Evolutionary conservation across 2,797 vertebrate species (phyloP).

Genomic region (Lacerta viridis): DNA sequence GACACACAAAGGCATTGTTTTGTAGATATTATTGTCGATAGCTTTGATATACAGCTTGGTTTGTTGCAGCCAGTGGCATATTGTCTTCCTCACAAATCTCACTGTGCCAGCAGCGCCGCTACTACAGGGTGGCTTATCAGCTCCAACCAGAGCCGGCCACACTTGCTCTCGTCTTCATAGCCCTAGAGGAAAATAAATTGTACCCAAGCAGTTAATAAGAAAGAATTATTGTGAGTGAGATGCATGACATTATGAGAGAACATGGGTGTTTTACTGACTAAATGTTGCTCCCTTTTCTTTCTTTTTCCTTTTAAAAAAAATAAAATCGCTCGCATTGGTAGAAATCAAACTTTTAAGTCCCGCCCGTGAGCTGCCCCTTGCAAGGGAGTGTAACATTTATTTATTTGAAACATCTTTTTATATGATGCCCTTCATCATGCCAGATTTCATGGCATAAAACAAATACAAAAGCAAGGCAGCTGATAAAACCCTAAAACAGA

Average conservation of each 20-base stretch:
- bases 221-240: conserved; percentile 91
- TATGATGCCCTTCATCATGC: neutral
- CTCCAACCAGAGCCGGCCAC: conserved; percentile 88
- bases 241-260: conserved; percentile 86
- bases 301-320: neutral
- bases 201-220: conserved; percentile 95
- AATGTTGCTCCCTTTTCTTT: conserved; percentile 69
- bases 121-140: conserved; percentile 92
- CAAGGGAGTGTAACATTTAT: conserved; percentile 56
- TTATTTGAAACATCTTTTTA: conserved; percentile 15
- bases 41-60: conserved; percentile 82
- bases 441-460: neutral
- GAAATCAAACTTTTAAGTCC: conserved; percentile 72
- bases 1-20: conserved; percentile 81
- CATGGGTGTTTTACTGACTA: conserved; percentile 80
- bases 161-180: conserved; percentile 86
- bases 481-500: neutral
- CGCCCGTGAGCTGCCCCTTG: conserved; percentile 68
- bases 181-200: conserved; percentile 98
- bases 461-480: neutral
- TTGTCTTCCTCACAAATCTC: conserved; percentile 94
- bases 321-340: conserved; percentile 50
- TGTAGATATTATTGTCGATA: conserved; percentile 85
- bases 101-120: conserved; percentile 86
- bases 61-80: conserved; percentile 87